Base-by-base conservation (phyloP, 2,888 invertebrate genomes). In the Apeira syringaria region DNA sequence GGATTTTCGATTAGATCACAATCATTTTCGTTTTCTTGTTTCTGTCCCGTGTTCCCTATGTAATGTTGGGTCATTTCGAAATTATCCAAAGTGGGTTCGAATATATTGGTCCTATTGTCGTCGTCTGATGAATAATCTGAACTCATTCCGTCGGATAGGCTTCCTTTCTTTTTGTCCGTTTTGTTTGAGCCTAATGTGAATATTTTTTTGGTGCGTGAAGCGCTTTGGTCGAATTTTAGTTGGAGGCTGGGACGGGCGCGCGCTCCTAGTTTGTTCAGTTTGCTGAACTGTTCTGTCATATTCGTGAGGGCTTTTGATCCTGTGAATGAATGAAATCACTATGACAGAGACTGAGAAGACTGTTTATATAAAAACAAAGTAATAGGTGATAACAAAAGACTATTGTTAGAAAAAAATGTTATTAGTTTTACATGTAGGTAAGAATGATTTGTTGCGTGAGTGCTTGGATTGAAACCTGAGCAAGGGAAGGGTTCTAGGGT, bases 231-330 rank as follows among this genome's bases (percentile, higher is more conserved):
- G 56, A 87, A 81, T 51, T 84, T 85, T n/a, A 91, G 78, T 55
- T 89, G 89, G 1, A 89, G 78, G 68, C 89, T 68, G 55, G 90
- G 71, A 45, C 92, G 78, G 59, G 92, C 61, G 79, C 92, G 76
- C 0, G 92, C 88, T 61, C 94, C 91, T 22, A 95, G 84, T 62
- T 94, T 94, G 71, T 95, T 95, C 24, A 97, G 78, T 74, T 96
- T 96, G 44, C 95, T 96, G 78, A 97, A 95, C 69, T 97, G 96
- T 54, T 96, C 96, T 0, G 95, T 93, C 90, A 97, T 94, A 72
- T 97, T 97, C 50, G 92, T 95, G 43, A 97, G 83, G 31, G 97
- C 97, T 87, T 96, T 96, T 5, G 95, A 94, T 64, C 96, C 96
- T 94, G 74, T 9, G 51, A 82, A 35, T 5, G 7, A 20, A 7